Conservation (phyloP, 2,113 vertebrate species). For the Gulo gulo region DNA sequence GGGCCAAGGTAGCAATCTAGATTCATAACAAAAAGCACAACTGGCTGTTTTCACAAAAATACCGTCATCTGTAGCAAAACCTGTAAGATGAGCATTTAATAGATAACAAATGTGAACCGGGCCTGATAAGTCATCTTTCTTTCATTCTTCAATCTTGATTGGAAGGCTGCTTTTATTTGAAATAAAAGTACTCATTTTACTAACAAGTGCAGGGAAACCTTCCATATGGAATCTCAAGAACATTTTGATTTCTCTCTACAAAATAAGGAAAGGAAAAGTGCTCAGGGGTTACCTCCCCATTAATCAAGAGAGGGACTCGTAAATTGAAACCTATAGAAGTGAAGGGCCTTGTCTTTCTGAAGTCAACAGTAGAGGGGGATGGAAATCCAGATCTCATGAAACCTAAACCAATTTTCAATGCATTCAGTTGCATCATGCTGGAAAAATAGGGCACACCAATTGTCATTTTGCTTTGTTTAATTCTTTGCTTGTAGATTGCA, state of each 20-base stretch:
- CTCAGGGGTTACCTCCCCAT: not conserved
- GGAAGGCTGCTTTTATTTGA: slow-evolving; percentile 20
- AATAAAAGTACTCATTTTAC: not conserved
- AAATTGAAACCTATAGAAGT: not conserved
- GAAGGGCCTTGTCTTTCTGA: not conserved
- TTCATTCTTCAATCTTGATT: not conserved
- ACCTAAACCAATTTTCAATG: not conserved
- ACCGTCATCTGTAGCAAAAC: not conserved
- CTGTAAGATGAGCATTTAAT: not conserved
- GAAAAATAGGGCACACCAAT: not conserved
- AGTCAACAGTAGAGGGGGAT: not conserved
- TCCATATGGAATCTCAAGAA: not conserved
- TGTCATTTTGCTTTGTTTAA: not conserved
- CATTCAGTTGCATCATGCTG: not conserved
- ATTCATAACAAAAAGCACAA: slow-evolving; percentile 23
- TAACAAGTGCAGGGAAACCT: not conserved
- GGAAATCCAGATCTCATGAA: not conserved
- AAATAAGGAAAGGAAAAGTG: not conserved
- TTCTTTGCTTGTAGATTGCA: not conserved
- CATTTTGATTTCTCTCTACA: not conserved
- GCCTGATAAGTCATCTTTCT: not conserved
- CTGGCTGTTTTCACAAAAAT: slow-evolving; percentile 11
- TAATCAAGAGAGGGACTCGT: not conserved
- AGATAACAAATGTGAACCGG: not conserved
- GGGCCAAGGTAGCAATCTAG: not conserved